phyloP scores from a whole-genome alignment of 2,113 vertebrate species.

The Epinephelus cyanopodus region DNA sequence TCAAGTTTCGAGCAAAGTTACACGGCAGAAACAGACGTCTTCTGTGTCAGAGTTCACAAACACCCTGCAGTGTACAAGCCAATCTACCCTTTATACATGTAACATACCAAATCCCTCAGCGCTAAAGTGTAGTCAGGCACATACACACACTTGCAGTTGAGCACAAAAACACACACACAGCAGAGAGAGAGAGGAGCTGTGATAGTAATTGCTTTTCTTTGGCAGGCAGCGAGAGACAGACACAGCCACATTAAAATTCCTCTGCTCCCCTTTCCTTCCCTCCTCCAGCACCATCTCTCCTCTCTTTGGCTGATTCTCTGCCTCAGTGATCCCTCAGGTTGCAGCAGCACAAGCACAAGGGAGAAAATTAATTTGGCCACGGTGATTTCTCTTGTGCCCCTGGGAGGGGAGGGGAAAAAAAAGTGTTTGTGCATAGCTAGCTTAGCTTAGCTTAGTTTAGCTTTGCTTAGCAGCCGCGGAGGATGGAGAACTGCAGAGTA shows the following conservation, averaged over 20 bases:
- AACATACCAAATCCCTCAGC: constrained; percentile 49
- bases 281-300: constrained; percentile 69
- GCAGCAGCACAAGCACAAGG: constrained; percentile 71
- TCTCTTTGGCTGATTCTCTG: constrained; percentile 71
- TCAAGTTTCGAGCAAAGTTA: not conserved
- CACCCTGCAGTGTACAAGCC: constrained; percentile 41
- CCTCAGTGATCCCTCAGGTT: constrained; percentile 78
- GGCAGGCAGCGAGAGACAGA: constrained; percentile 74
- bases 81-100: constrained; percentile 41
- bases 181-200: constrained; percentile 51
- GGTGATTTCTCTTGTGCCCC: constrained; percentile 66
- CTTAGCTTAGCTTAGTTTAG: constrained; percentile 69
- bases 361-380: constrained; percentile 80
- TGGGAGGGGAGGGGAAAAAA: constrained; percentile 22
- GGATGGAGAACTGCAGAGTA: constrained; percentile 66
- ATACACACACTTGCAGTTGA: constrained; percentile 35
- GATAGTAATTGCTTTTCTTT: constrained; percentile 82
- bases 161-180: constrained; percentile 23
- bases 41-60: constrained; percentile 26
- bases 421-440: constrained; percentile 71
- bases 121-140: constrained; percentile 28
- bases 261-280: constrained; percentile 71
- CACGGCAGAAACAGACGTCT: constrained; percentile 3
- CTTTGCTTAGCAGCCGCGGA: constrained; percentile 58
- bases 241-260: constrained; percentile 82